These are phyloP conservation scores for Brachionus sp. DNA, from an alignment of 1,140 invertebrate species.

Conservation along the genomic window DNA sequence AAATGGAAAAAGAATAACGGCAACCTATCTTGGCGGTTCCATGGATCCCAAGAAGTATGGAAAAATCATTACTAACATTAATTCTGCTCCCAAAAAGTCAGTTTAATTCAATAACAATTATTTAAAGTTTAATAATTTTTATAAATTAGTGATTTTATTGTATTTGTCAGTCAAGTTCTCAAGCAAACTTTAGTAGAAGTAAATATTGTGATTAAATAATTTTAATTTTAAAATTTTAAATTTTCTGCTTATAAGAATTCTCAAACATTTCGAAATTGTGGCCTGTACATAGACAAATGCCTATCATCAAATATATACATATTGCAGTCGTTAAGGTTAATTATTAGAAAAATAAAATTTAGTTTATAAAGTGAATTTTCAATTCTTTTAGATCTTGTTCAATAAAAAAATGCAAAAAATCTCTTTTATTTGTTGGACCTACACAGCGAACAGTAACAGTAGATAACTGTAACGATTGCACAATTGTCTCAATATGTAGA, in stretches of 20 bases:
- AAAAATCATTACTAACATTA: background rate
- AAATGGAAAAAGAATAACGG: slow-evolving; percentile 19
- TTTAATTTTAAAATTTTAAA: background rate
- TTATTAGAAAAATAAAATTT: background rate
- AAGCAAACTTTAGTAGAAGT: slow-evolving; percentile 43
- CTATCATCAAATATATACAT: slow-evolving; percentile 39
- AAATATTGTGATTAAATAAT: background rate
- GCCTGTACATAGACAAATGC: slow-evolving; percentile 41
- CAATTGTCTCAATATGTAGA: slow-evolving; percentile 1
- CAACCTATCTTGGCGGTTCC: slow-evolving; percentile 1
- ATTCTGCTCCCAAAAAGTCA: slow-evolving; percentile 1
- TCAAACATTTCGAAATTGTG: background rate
- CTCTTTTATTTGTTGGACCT: slow-evolving; percentile 31
- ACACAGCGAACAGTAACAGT: slow-evolving; percentile 34
- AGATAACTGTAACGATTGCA: slow-evolving; percentile 23
- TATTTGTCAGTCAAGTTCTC: slow-evolving; percentile 16
- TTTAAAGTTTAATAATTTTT: background rate
- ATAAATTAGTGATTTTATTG: background rate
- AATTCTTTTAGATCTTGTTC: slow-evolving; percentile 30
- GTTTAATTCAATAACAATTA: background rate
- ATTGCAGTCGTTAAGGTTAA: background rate
- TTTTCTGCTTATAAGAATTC: background rate
- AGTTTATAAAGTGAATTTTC: too few species aligned
- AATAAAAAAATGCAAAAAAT: slow-evolving; percentile 39
- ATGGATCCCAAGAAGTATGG: slow-evolving; percentile 31